Base-by-base conservation (phyloP, 2,797 vertebrate species). In the Pseudochaenichthys georgianus region DNA sequence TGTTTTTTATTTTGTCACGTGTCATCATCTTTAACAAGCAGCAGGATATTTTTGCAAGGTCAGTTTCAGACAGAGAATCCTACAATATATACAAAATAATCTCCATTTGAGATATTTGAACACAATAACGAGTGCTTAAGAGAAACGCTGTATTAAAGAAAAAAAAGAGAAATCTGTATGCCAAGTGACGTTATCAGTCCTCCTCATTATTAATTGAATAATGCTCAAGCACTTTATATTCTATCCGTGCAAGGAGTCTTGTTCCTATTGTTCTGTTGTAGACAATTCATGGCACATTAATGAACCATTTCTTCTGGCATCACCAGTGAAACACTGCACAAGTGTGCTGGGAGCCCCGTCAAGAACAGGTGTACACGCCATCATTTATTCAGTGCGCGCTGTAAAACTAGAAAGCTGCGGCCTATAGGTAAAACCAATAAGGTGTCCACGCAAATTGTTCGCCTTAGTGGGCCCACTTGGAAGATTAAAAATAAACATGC, bases 361-460 rank as follows among this genome's bases (percentile, higher is more conserved):
- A 64, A 62, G 85, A 87, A 77, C 93, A 92, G 92, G 92, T 93
- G 93, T 68, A 91, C 78, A 68, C 89, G 42, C 82, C 87, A 92
- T 95, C 75, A 92, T 83, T 94, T 80, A 95, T 95, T 91, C 88
- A 93, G 12, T 4, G 73, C 78, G 61, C 75, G 72, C 59, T 83
- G 92, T 88, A 90, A 90, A 90, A 88, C 88, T 87, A 88, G 87
- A 92, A 88, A 87, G 81, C 88, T 77, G 81, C 64, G 64, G 83
- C 77, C 83, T 80, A 9, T 47, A 42, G 50, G 19, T 62, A 43
- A 61, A 74, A 77, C 58, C 67, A 23, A n/a, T 45, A 17, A 64
- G 60, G 55, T 68, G 81, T 65, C 63, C 73, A 17, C 50, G 77
- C 72, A 52, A 75, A 82, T 75, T 75, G 74, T 69, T 76, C 66